Evolutionary conservation across 92 coral and sea anemone genomes (phyloP).

Genomic region (Umimayanthus kanabou): DNA sequence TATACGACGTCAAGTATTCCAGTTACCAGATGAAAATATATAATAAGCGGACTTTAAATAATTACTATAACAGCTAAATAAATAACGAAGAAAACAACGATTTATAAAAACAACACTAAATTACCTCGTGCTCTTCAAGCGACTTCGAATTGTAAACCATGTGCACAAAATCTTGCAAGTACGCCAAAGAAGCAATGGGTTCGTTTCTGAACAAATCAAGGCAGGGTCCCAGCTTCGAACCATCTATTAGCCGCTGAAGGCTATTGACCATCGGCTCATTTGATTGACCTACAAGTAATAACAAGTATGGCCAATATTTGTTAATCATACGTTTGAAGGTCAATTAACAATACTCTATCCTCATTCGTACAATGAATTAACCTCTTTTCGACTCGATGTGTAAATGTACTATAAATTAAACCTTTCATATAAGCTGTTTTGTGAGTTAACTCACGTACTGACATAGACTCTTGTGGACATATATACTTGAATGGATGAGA

Average conservation of each 20-base stretch:
- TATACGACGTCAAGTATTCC: too few species aligned
- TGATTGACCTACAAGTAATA: background rate
- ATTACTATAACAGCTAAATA: background rate
- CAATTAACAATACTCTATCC: background rate
- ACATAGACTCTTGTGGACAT: too few species aligned
- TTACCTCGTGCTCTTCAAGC: conserved; percentile 10
- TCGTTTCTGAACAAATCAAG: conserved; percentile 29
- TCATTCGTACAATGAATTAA: too few species aligned
- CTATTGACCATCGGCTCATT: conserved; percentile 1
- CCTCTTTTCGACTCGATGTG: too few species aligned
- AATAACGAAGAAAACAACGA: background rate
- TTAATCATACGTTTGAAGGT: background rate
- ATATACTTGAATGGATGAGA: too few species aligned
- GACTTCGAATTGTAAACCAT: conserved; percentile 59
- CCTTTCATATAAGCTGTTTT: too few species aligned
- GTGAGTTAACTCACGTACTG: too few species aligned
- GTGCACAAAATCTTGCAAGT: conserved; percentile 75
- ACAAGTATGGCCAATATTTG: background rate
- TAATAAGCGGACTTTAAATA: background rate
- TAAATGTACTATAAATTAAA: too few species aligned
- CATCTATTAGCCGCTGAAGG: conserved; percentile 42
- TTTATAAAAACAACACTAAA: background rate
- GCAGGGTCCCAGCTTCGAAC: conserved; percentile 56
- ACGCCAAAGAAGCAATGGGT: conserved; percentile 40
- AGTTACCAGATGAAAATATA: too few species aligned